Percentiles rank a stretch among this genome's conserved stretches.
These are phyloP conservation scores for Hecatera dysodea DNA, from an alignment of 2,888 invertebrate species.

Conservation along the genomic window DNA sequence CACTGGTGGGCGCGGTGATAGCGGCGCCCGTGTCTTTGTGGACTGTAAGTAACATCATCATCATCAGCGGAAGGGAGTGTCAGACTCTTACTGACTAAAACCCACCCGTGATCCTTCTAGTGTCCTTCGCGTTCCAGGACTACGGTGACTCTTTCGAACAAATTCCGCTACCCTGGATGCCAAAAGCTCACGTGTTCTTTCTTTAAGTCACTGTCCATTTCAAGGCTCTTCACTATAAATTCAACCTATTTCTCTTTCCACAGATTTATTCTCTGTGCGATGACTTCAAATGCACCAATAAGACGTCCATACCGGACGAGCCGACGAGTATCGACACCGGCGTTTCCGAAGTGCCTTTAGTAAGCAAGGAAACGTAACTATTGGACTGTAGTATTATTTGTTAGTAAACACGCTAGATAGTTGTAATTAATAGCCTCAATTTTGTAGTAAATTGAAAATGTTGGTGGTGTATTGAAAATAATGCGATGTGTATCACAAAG, in stretches of 20 bases:
- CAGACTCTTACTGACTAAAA: too few species aligned
- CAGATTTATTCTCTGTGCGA: constrained; percentile 66
- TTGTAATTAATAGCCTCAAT: not conserved
- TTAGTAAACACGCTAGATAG: constrained; percentile 19
- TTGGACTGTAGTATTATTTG: constrained; percentile 9
- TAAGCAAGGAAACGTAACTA: constrained; percentile 57
- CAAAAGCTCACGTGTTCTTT: too few species aligned
- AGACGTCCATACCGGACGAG: not conserved
- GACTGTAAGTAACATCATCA: constrained; percentile 83
- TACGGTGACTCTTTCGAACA: too few species aligned
- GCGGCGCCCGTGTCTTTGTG: constrained; percentile 90
- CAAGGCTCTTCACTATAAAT: too few species aligned
- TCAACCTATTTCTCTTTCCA: not conserved
- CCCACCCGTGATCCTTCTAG: too few species aligned
- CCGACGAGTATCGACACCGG: constrained; percentile 19
- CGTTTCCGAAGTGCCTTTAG: constrained; percentile 10
- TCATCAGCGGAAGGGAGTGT: too few species aligned
- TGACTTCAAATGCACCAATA: constrained; percentile 64
- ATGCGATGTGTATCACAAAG: too few species aligned
- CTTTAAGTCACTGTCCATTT: too few species aligned
- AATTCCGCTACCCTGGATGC: too few species aligned
- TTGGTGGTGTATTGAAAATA: not conserved
- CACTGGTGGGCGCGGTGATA: constrained; percentile 93
- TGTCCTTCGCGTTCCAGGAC: too few species aligned
- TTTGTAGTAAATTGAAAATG: not conserved